Base-by-base conservation (phyloP, 2,797 vertebrate genomes). In the Galaxias olidus region DNA sequence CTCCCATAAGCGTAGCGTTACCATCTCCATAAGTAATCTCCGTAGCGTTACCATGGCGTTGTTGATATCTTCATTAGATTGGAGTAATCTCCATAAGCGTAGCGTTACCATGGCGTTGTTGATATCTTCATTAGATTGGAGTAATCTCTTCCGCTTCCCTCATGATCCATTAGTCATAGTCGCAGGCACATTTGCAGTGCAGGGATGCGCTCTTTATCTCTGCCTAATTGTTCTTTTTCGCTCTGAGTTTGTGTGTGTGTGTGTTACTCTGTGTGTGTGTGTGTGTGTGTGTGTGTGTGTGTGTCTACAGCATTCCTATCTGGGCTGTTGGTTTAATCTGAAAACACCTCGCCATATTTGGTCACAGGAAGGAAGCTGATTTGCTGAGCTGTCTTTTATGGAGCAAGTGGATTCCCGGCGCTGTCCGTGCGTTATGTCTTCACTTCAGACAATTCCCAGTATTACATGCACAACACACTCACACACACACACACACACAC, bases 351-450 rank as follows among this genome's bases (percentile, higher is more conserved):
- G 41, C 19, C 47, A 56, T 74, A 72, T 77, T 77, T 74, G 67
- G 69, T 71, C 55, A 72, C 61, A 59, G 18, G 59, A 69, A 53
- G 57, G 75, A 58, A 65, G 57, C 52, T 66, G 53, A 55, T 72
- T n/a, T 70, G 43, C 50, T 70, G 57, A 66, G 58, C 17, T 20
- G 17, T 48, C 15, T 52, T 30, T 42, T 60, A 19, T 54, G 8
- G 42, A 6, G 17, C 4, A 47, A 30, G 20, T 10, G 14, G 19
- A 46, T 8, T 45, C 42, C 51, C 18, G 10, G 17, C 12, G 14
- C 44, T 46, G 9, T 42, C 15, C n/a, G n/a, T n/a, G n/a, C n/a
- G n/a, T n/a, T n/a, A n/a, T n/a, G n/a, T n/a, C n/a, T n/a, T n/a
- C n/a, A n/a, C n/a, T 9, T 42, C 14, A 42, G 40, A 42, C 41